These are phyloP conservation scores for Gopherus evgoodei DNA, from an alignment of 2,113 vertebrate species.

Conservation along the genomic window DNA sequence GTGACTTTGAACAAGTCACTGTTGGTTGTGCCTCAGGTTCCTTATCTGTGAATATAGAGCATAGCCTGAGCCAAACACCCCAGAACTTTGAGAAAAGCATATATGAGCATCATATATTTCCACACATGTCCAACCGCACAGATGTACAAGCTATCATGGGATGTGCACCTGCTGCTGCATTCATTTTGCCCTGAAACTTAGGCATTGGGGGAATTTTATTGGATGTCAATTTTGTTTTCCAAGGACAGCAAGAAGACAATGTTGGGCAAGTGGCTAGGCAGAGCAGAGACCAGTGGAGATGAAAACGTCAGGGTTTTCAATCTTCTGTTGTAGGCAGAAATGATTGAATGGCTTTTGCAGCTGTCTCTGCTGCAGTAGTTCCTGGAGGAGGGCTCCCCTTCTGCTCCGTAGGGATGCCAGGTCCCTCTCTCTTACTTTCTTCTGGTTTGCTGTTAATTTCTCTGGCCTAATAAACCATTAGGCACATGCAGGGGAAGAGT, in stretches of 20 bases:
- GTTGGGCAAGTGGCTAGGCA: background rate
- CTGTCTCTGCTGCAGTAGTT: background rate
- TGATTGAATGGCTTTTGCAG: background rate
- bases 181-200: background rate
- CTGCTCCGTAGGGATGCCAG: background rate
- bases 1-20: background rate
- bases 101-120: background rate
- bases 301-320: background rate
- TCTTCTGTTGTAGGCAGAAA: background rate
- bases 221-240: background rate
- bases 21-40: background rate
- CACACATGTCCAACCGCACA: rapidly evolving
- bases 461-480: background rate
- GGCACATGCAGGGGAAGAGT: background rate
- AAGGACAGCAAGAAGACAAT: background rate
- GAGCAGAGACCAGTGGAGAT: background rate
- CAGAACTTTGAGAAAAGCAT: background rate
- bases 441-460: background rate
- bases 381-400: background rate
- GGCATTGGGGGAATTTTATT: slow-evolving; percentile 25
- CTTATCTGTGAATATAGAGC: background rate
- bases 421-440: background rate
- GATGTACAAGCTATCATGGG: rapidly evolving
- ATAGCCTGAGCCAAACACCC: background rate
- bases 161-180: rapidly evolving